Percentiles rank a stretch among this genome's conserved stretches.
These are phyloP conservation scores for Psilopsiagon aurifrons DNA, from an alignment of 2,113 vertebrate species.

Conservation along the genomic window DNA sequence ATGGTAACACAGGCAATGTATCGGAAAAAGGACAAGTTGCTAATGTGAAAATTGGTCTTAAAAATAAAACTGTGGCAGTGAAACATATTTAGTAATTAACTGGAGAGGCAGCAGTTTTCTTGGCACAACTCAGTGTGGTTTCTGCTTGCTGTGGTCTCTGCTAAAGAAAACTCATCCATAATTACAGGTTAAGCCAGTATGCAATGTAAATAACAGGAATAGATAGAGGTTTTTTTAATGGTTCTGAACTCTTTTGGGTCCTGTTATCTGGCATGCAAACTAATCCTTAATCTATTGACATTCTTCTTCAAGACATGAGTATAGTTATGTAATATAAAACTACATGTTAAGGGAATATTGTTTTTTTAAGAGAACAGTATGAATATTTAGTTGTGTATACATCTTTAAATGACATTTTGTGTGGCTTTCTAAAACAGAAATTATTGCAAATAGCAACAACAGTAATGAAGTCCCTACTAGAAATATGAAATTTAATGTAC, in stretches of 20 bases:
- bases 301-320: neutral
- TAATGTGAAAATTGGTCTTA: slow-evolving; percentile 55
- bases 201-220: slow-evolving; percentile 48
- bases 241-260: neutral
- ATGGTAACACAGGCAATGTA: fast-evolving
- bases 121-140: slow-evolving; percentile 30
- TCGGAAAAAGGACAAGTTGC: neutral
- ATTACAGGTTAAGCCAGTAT: neutral
- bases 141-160: slow-evolving; percentile 35
- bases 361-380: neutral
- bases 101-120: slow-evolving; percentile 17
- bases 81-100: slow-evolving; percentile 34
- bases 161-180: slow-evolving; percentile 54
- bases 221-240: neutral
- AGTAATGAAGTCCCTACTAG: neutral
- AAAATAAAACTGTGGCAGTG: slow-evolving; percentile 27
- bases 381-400: neutral
- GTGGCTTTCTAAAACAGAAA: neutral
- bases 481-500: neutral
- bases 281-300: neutral
- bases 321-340: neutral
- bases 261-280: neutral
- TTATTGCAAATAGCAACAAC: neutral
- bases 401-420: neutral
- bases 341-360: neutral